Percentiles rank a stretch among this genome's conserved stretches.
phyloP scores from a whole-genome alignment of 1,140 invertebrate species.

The Leptonema lineaticorne region DNA sequence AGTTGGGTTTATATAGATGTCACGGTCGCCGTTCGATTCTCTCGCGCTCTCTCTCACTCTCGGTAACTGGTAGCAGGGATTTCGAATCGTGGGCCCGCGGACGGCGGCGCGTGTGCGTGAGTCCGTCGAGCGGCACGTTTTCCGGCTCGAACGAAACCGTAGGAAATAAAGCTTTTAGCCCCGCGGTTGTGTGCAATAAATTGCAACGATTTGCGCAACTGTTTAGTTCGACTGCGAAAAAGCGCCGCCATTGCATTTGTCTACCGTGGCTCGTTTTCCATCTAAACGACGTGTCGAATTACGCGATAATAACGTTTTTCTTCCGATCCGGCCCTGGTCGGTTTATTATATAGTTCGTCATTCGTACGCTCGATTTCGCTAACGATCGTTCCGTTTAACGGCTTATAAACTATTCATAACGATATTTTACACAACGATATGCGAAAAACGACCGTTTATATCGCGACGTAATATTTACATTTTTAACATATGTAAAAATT shows the following conservation, averaged over 20 bases:
- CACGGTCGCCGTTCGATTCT: not conserved
- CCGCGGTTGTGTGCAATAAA: constrained; percentile 31
- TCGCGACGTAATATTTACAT: too few species aligned
- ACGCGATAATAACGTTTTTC: constrained; percentile 19
- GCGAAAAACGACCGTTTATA: too few species aligned
- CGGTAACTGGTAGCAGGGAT: constrained; percentile 4
- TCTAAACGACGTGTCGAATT: constrained; percentile 8
- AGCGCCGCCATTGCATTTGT: constrained; percentile 9
- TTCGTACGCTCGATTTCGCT: too few species aligned
- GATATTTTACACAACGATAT: too few species aligned
- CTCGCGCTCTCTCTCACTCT: not conserved
- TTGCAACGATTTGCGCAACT: constrained; percentile 25
- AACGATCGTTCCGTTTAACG: too few species aligned
- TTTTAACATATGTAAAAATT: too few species aligned
- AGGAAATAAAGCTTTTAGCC: constrained; percentile 42
- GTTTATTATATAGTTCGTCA: too few species aligned
- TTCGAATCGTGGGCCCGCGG: constrained; percentile 11
- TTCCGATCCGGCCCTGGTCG: not conserved
- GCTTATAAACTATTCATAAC: too few species aligned
- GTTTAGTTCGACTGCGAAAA: not conserved
- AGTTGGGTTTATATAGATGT: constrained; percentile 6
- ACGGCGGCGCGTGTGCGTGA: constrained; percentile 3
- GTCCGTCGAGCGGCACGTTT: not conserved
- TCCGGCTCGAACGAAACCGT: constrained; percentile 31
- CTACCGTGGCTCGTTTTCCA: constrained; percentile 8